Base-by-base conservation (phyloP, 2,113 vertebrate species). In the Camelus bactrianus region DNA sequence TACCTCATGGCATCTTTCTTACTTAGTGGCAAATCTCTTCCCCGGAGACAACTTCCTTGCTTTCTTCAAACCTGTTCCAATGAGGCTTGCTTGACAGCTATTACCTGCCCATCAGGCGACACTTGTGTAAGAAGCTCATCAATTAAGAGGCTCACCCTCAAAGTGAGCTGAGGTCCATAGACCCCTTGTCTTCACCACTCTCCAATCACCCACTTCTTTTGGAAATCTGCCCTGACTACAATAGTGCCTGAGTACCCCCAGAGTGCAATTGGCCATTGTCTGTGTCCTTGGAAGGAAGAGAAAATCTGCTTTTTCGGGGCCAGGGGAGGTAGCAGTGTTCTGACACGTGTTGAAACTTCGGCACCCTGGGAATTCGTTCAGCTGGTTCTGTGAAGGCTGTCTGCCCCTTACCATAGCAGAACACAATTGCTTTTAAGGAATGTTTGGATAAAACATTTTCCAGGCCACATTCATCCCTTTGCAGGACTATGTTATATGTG, bases 401-500 rank as follows among this genome's bases (percentile, higher is more conserved):
- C 72, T 67, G 15, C 32, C 72, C 89, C 69, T 89, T 52, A 24
- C 77, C 56, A 58, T 22, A 79, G 95, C 62, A 64, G 62, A 94
- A 52, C 54, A 89, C 81, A 89, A 46, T 89, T 73, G 48, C 82
- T 94, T 80, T 92, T 91, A 94, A 94, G 89, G 94, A 97, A 94
- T 93, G 79, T 92, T 94, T 75, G 91, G 86, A 72, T 93, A 91
- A 95, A 95, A 94, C 72, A 70, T 91, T 97, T 96, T 97, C 95
- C 94, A 97, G 96, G 87, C 79, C 54, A 42, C 85, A 54, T 94
- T 94, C 93, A 93, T 93, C 70, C 94, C 79, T 93, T 87, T 77
- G 48, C 88, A 97, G 92, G 91, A 46, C 94, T 94, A 91, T 93
- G 96, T 95, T 95, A 94, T 91, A 96, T 91, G 93, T 96, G 95